Conservation (phyloP, 2,888 invertebrate species). For the Eretmocerus hayati region DNA sequence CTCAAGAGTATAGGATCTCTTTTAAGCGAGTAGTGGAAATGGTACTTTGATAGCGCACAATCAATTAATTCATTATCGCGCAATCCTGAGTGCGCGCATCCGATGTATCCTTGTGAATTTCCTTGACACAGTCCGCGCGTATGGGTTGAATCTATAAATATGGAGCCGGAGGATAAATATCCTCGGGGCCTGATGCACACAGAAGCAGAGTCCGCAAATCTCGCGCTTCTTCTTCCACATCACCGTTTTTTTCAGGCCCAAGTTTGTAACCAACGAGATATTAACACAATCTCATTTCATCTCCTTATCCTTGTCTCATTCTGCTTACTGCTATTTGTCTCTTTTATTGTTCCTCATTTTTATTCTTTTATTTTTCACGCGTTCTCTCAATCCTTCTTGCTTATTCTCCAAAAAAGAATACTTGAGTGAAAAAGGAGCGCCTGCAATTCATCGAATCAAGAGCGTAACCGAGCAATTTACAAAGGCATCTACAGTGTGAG, state of each 20-base stretch:
- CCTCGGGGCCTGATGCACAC: neutral
- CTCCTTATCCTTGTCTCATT: no score
- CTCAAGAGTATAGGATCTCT: no score
- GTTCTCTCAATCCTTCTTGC: neutral
- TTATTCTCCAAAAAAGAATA: neutral
- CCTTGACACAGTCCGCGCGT: conserved; percentile 24
- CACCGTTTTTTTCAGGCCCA: no score
- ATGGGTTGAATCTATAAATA: neutral
- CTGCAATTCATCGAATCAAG: conserved; percentile 14
- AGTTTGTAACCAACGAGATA: no score
- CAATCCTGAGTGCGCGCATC: neutral
- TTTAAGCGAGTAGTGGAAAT: no score
- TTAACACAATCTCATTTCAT: no score
- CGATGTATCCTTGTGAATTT: conserved; percentile 13
- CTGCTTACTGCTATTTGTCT: no score
- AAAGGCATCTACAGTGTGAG: conserved; percentile 3
- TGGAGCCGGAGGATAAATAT: neutral
- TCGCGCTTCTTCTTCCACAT: no score
- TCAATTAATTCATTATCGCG: conserved; percentile 21
- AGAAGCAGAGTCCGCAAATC: no score
- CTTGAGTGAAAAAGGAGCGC: neutral
- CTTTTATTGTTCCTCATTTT: no score
- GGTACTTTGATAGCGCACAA: no score
- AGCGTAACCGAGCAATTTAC: conserved; percentile 4
- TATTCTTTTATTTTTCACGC: no score